Percentiles rank a stretch among this genome's conserved stretches.
phyloP scores from a whole-genome alignment of 2,113 vertebrate species.

The Xenopus laevis region DNA sequence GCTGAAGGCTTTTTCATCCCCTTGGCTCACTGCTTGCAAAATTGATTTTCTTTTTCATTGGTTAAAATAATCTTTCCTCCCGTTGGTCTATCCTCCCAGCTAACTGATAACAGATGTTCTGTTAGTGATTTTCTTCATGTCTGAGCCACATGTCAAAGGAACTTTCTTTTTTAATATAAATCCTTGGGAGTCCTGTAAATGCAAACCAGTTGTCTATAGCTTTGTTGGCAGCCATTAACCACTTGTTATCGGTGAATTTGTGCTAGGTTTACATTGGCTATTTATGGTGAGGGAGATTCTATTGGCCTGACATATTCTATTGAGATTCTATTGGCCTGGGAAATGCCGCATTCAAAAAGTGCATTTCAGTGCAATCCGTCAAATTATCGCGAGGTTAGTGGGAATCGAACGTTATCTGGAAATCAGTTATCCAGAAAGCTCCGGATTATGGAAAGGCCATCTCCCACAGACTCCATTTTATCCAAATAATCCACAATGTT shows the following conservation, averaged over 20 bases:
- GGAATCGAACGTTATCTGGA: no score
- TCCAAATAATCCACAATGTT: no score
- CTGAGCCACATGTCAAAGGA: background rate
- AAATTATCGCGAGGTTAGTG: no score
- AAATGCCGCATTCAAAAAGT: no score
- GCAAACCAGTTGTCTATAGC: background rate
- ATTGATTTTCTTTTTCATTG: constrained; percentile 7
- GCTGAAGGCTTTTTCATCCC: background rate
- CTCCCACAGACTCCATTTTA: no score
- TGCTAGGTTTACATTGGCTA: background rate
- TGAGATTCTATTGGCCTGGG: no score
- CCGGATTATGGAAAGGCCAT: no score
- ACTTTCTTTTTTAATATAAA: background rate
- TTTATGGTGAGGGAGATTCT: background rate
- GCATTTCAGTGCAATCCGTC: no score
- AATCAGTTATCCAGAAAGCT: no score
- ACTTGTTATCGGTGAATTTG: background rate
- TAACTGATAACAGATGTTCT: constrained; percentile 20
- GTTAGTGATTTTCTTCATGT: background rate
- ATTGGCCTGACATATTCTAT: no score
- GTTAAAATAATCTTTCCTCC: background rate
- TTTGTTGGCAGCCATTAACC: background rate
- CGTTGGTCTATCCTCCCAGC: background rate
- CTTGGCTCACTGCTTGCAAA: background rate
- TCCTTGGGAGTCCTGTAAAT: background rate